Evolutionary conservation across 1,140 invertebrate genomes (phyloP), one percentile per base, ranked within the genome.

Genomic region (Drosophila littoralis): DNA sequence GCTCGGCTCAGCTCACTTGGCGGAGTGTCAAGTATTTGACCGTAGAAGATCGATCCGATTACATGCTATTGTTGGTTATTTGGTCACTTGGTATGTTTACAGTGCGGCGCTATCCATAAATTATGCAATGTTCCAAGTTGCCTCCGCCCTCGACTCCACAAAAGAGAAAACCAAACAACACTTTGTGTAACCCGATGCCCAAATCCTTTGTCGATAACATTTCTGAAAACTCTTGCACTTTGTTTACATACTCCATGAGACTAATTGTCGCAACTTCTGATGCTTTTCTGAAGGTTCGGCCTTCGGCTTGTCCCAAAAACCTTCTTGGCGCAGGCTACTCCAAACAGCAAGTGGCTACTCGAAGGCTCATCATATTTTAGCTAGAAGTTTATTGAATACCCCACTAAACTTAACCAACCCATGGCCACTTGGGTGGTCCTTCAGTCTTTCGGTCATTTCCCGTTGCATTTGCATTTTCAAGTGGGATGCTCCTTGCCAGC

Each of bases 61-160:
- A 85, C 86, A 86, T 77, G 75, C 63, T 17, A 67, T 68, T 64
- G 28, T 71, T 72, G 85, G 59, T 79, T 82, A 74, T 73, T 69
- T 75, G 75, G 80, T 76, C 83, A 77, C 67, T 85, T 70, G 69
- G 58, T 63, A 40, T 91, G 83, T 91, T 91, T 91, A 91, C 89
- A 88, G 88, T 91, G 65, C 73, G 89, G 81, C 78, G 88, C 77
- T 84, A 78, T 63, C 15, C 77, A 88, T 91, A 91, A 91, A 91
- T 88, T 91, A 91, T 68, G 17, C 33, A 74, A 84, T 73, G 45
- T 42, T 68, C n/a, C 61, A 71, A 36, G 45, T 50, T 33, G 28
- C 50, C 57, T 43, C 59, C 63, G 65, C 64, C 57, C 54, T 67
- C 35, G 15, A 50, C 54, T 35, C 22, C 36, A 33, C 8, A 38